These are phyloP conservation scores for Tupaia tana DNA, from an alignment of 2,113 vertebrate species.

Conservation along the genomic window DNA sequence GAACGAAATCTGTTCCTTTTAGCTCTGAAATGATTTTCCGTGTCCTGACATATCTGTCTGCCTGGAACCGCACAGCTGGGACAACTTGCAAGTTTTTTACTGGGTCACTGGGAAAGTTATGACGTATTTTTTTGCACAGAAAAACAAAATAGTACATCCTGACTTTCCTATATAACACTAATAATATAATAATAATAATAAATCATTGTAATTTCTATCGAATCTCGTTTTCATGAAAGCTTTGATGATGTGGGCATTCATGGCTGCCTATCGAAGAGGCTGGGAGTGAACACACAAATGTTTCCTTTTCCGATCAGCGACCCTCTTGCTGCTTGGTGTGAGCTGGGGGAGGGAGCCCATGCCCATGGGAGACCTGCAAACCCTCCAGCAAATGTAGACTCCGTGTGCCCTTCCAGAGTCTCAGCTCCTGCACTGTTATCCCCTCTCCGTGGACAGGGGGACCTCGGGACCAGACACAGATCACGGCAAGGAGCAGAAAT, in stretches of 20 bases:
- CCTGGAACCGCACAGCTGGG: background rate
- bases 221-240: background rate
- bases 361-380: rapidly evolving
- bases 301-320: background rate
- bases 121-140: too few relatives aligned
- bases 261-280: background rate
- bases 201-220: background rate
- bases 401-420: background rate
- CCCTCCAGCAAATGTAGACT: too few relatives aligned
- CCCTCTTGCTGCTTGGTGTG: background rate
- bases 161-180: too few relatives aligned
- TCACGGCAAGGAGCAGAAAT: background rate
- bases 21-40: background rate
- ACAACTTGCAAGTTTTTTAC: too few relatives aligned
- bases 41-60: background rate
- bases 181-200: too few relatives aligned
- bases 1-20: background rate
- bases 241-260: background rate
- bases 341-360: background rate
- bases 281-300: rapidly evolving
- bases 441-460: background rate
- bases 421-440: background rate
- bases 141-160: too few relatives aligned
- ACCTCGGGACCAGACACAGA: background rate
- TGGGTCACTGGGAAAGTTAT: too few relatives aligned